These are phyloP conservation scores for Willisornis vidua DNA, from an alignment of 2,113 vertebrate genomes.

Conservation along the genomic window DNA sequence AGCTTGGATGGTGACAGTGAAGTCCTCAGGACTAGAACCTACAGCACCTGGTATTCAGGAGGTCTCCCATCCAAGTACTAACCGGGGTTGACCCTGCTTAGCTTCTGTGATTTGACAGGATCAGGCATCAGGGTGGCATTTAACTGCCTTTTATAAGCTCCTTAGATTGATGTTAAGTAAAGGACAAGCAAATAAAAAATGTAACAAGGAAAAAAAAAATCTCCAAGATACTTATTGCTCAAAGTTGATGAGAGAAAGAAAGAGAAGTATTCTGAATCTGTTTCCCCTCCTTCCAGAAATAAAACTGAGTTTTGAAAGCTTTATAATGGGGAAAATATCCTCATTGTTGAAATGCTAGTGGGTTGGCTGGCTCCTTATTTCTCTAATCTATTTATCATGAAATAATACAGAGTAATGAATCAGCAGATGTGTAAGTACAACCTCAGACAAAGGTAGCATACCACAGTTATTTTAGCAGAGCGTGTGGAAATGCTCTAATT, in stretches of 20 bases:
- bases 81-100: no score
- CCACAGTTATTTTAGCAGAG: not conserved
- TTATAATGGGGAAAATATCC: not conserved
- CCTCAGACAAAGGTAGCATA: not conserved
- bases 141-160: not conserved
- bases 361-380: not conserved
- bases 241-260: not conserved
- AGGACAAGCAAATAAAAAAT: not conserved
- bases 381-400: not conserved
- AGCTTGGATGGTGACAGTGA: no score
- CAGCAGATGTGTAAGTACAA: not conserved
- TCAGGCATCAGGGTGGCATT: no score
- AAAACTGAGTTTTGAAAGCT: not conserved
- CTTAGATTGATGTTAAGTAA: constrained; percentile 28
- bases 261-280: not conserved
- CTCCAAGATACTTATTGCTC: not conserved
- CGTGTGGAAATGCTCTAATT: not conserved
- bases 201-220: not conserved
- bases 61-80: no score
- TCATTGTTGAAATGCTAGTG: not conserved
- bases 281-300: not conserved
- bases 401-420: not conserved
- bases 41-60: no score
- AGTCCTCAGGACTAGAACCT: no score
- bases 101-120: no score